These are phyloP conservation scores for Drosophila willistoni DNA, from an alignment of 1,140 invertebrate species.

Conservation along the genomic window DNA sequence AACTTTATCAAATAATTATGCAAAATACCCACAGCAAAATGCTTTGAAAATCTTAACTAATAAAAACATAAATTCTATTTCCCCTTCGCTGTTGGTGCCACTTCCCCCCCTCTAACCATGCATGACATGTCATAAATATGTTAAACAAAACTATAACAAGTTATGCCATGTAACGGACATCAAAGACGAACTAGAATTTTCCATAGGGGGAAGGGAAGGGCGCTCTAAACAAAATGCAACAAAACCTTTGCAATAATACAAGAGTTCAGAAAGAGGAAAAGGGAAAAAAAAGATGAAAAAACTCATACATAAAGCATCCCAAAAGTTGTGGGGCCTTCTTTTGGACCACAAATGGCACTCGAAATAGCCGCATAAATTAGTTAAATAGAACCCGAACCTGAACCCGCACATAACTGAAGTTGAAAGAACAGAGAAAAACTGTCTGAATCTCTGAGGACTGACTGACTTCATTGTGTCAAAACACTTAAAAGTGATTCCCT, in stretches of 20 bases:
- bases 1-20: slow-evolving; percentile 34
- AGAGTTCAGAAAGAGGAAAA: not conserved
- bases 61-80: slow-evolving; percentile 34
- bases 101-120: not conserved
- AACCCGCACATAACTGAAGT: slow-evolving; percentile 4
- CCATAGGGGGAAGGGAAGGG: not conserved
- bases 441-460: slow-evolving; percentile 16
- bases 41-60: slow-evolving; percentile 19
- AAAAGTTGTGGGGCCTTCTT: slow-evolving; percentile 22
- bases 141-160: slow-evolving; percentile 33
- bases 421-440: not conserved
- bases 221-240: slow-evolving; percentile 29
- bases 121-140: slow-evolving; percentile 24
- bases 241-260: slow-evolving; percentile 36
- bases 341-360: slow-evolving; percentile 30
- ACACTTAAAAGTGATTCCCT: slow-evolving; percentile 26
- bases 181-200: slow-evolving; percentile 9
- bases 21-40: slow-evolving; percentile 30
- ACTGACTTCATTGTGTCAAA: slow-evolving; percentile 37
- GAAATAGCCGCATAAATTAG: slow-evolving; percentile 34
- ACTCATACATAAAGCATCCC: slow-evolving; percentile 18
- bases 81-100: not conserved
- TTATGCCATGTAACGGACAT: slow-evolving; percentile 22
- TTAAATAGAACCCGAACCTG: slow-evolving; percentile 26
- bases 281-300: not conserved